phyloP scores from a whole-genome alignment of 2,113 vertebrate species.

The Galeopterus variegatus region DNA sequence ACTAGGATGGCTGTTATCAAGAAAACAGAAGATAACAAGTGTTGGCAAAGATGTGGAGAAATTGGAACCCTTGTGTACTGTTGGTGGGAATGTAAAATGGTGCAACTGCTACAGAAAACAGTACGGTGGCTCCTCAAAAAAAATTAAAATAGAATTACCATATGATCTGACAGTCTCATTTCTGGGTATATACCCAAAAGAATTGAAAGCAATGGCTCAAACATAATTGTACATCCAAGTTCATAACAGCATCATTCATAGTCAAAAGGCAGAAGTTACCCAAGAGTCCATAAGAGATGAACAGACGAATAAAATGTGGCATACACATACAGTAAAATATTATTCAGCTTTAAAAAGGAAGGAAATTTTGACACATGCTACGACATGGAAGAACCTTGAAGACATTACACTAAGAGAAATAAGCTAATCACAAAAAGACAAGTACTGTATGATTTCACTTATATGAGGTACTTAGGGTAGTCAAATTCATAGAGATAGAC shows the following conservation, averaged over 20 bases:
- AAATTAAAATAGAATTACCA: not conserved
- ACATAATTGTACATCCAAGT: not conserved
- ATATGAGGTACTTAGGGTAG: not conserved
- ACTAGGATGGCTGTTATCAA: not conserved
- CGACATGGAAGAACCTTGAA: not conserved
- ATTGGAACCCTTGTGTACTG: not conserved
- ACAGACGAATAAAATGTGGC: not conserved
- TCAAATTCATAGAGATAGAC: not conserved
- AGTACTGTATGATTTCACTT: not conserved
- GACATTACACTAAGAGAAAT: not conserved
- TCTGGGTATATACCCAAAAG: not conserved
- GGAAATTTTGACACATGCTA: not conserved
- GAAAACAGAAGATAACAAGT: slow-evolving; percentile 8
- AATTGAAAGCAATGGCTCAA: not conserved
- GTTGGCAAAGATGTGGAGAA: not conserved
- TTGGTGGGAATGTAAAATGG: not conserved
- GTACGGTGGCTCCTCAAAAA: not conserved
- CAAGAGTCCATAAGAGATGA: not conserved
- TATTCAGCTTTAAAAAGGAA: slow-evolving; percentile 11
- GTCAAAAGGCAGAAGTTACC: not conserved
- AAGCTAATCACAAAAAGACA: not conserved
- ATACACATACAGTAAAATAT: not conserved
- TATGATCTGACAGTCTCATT: not conserved
- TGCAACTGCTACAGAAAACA: not conserved
- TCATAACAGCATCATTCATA: not conserved